Percentiles rank a stretch among this genome's conserved stretches.
Evolutionary conservation across 2,797 vertebrate genomes (phyloP).

Genomic region (Denticeps clupeoides): DNA sequence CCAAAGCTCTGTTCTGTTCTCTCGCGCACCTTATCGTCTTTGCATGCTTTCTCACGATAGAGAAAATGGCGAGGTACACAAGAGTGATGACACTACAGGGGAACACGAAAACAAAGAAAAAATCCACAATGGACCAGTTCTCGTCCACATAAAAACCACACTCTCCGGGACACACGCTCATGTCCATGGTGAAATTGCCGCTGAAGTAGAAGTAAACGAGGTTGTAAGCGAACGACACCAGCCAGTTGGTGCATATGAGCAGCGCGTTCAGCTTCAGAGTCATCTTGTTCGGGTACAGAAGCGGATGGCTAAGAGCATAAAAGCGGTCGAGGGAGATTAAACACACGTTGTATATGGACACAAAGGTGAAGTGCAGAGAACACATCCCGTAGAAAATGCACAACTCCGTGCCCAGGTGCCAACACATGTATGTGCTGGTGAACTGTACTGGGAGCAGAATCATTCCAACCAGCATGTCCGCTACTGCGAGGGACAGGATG

Average conservation of each 20-base stretch:
- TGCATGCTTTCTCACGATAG: slow-evolving; percentile 2
- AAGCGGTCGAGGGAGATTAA: slow-evolving; percentile 10
- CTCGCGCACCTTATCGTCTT: background rate
- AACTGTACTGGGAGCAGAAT: slow-evolving; percentile 5
- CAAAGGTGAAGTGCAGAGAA: background rate
- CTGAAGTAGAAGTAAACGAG: background rate
- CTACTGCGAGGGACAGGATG: slow-evolving; percentile 22
- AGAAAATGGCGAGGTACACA: background rate
- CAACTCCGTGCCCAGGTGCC: slow-evolving; percentile 1
- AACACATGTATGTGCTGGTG: no score
- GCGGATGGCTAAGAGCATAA: slow-evolving; percentile 6
- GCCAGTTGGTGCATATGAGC: background rate
- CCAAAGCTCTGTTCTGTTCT: no score
- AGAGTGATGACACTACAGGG: slow-evolving; percentile 1
- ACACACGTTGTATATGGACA: slow-evolving; percentile 9
- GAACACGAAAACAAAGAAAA: slow-evolving; percentile 5
- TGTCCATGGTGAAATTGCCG: background rate
- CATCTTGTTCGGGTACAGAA: background rate
- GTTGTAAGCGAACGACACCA: background rate
- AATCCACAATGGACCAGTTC: background rate
- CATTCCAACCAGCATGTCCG: slow-evolving; percentile 13
- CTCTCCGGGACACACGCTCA: background rate
- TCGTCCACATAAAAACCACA: background rate
- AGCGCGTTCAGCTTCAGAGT: background rate
- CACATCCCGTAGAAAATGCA: background rate